Evolutionary conservation across 92 coral and sea anemone species (phyloP).

Genomic region (Epizoanthus illoricatus): DNA sequence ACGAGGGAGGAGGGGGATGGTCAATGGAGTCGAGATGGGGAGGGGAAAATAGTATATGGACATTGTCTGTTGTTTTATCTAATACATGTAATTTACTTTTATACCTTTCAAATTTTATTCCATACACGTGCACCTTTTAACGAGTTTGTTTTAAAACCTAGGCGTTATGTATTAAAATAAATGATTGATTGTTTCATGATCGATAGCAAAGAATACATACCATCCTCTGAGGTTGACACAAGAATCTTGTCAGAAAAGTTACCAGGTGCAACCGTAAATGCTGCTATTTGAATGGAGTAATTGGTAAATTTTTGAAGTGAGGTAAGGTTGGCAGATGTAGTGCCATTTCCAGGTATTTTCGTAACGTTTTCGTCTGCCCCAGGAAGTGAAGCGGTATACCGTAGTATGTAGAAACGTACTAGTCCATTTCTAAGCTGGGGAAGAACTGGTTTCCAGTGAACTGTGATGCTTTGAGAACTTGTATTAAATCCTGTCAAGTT

Average conservation of each 20-base stretch:
- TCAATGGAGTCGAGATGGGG: too few relatives aligned
- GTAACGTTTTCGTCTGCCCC: background rate
- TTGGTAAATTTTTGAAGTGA: conserved; percentile 5
- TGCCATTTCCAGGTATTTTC: background rate
- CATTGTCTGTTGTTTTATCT: too few relatives aligned
- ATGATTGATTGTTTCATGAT: background rate
- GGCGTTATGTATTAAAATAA: too few relatives aligned
- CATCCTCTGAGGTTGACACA: conserved; percentile 9
- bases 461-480: conserved; percentile 14
- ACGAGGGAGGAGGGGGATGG: too few relatives aligned
- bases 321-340: background rate
- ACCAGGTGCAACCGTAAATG: conserved; percentile 11
- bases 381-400: background rate
- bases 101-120: too few relatives aligned
- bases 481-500: conserved; percentile 15
- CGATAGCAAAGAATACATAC: background rate
- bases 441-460: background rate
- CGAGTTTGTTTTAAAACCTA: too few relatives aligned
- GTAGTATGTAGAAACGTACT: background rate
- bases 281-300: conserved; percentile 17
- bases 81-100: too few relatives aligned
- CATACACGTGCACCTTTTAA: too few relatives aligned
- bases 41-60: too few relatives aligned
- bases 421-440: conserved; percentile 2
- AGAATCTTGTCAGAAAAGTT: conserved; percentile 12